Conservation (phyloP, 2,113 vertebrate species). For the Anarhynchus alexandrinus region DNA sequence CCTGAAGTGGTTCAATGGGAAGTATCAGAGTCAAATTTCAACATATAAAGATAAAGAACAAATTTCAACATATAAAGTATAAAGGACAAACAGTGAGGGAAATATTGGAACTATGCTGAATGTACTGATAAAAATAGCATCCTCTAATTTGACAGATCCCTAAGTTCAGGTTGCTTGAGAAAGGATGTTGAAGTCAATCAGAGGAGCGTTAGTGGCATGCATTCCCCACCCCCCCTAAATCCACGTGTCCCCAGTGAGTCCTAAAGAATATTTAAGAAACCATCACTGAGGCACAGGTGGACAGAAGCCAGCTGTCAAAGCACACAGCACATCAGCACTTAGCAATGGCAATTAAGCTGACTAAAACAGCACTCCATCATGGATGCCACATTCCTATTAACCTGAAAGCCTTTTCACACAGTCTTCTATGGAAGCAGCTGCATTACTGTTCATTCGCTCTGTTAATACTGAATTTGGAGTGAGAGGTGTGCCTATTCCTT, state of each 20-base stretch:
- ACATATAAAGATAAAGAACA: constrained; percentile 4
- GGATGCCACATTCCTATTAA: background rate
- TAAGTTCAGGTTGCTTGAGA: background rate
- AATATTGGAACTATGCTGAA: background rate
- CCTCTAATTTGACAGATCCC: constrained; percentile 6
- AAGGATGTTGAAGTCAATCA: background rate
- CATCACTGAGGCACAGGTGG: background rate
- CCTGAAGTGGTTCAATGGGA: constrained; percentile 48
- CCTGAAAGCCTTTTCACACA: background rate
- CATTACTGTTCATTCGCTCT: background rate
- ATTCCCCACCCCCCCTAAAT: background rate
- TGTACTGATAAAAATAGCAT: background rate
- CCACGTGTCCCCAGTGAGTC: background rate
- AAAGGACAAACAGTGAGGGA: constrained; percentile 6
- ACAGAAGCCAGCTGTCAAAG: background rate
- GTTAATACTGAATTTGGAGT: background rate
- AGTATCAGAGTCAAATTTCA: constrained; percentile 29
- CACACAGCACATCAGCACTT: constrained; percentile 31
- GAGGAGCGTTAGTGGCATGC: background rate
- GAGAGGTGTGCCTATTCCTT: background rate
- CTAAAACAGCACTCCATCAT: background rate
- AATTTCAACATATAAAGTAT: constrained; percentile 14
- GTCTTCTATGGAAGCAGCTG: background rate
- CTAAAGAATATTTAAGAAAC: background rate
- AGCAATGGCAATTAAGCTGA: background rate